Evolutionary conservation across 2,113 vertebrate genomes (phyloP), one percentile per base, ranked within the genome.

Genomic region (Sorex araneus): DNA sequence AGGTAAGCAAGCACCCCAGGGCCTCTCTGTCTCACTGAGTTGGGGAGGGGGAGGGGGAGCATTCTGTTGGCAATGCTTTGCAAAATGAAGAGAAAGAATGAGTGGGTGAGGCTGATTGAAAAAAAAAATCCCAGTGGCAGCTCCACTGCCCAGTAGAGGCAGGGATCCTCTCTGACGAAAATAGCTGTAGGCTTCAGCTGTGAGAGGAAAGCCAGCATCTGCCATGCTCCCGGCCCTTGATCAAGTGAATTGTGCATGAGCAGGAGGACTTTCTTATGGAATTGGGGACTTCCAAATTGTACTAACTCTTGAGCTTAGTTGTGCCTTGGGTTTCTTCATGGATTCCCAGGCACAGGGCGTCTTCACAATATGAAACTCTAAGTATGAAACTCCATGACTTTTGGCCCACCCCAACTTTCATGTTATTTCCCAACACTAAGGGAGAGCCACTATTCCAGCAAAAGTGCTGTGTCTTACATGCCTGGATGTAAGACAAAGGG

Each of bases 1-100:
- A 98, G 99, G 99, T 99, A 97, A 98, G 97, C 36, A 97, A 98
- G 97, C 8, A 4, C 43, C 57, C 43, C 18, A 28, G 64, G 5
- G 57, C 12, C 8, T 13, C 71, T n/a, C 28, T 7, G 45, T 70
- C 28, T 3, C 32, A 0, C 1, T 83, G 77, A 10, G 34, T 2
- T 13, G 64, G 64, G 64, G 27, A 7, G 16, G 64, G 64, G 28
- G 5, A 0, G 40, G 83, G 63, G 12, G 45, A 69, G 13, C 4
- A 1, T 27, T 60, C 54, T 34, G 3, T 69, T 50, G 16, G 32
- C 6, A 30, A 40, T 50, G 64, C 60, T 69, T 93, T 92, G 66
- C 57, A 7, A 70, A 94, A 16, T 70, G 70, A 75, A 0, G 2
- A 8, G 57, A 27, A 75, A 50, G 40, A 30, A n/a, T 47, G 43